phyloP scores from a whole-genome alignment of 2,888 invertebrate genomes.

The Cheilosia grossa region DNA sequence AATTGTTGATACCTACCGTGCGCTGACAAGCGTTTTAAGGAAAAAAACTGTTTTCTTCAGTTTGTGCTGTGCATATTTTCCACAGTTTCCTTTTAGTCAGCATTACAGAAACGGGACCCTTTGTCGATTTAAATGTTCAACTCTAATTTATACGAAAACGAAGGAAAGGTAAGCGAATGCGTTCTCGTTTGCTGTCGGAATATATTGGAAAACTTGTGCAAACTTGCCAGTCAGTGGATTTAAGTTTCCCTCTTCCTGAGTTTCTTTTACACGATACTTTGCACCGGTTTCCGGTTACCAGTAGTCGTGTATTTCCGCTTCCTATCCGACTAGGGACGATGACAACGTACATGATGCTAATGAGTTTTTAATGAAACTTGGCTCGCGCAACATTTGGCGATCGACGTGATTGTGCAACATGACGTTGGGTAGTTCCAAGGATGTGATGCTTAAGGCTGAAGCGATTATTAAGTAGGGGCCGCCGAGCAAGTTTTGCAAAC shows the following conservation, averaged over 20 bases:
- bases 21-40: background rate
- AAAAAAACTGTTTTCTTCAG: constrained; percentile 8
- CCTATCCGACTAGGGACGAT: constrained; percentile 31
- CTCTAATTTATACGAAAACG: constrained; percentile 30
- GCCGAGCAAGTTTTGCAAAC: constrained; percentile 1
- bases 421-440: constrained; percentile 35
- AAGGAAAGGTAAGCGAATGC: background rate
- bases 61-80: background rate
- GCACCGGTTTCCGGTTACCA: constrained; percentile 27
- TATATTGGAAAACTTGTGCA: constrained; percentile 60
- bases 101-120: constrained; percentile 9
- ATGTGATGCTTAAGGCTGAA: constrained; percentile 22
- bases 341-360: constrained; percentile 69
- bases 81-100: background rate
- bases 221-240: constrained; percentile 38
- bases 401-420: constrained; percentile 35
- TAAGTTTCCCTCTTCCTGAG: constrained; percentile 19
- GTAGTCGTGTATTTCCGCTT: constrained; percentile 52
- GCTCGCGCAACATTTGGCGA: constrained; percentile 48
- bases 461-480: constrained; percentile 35
- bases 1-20: background rate
- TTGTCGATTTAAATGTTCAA: background rate
- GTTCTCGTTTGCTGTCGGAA: constrained; percentile 17
- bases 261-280: constrained; percentile 7
- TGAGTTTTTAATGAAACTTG: constrained; percentile 73